A percentile compares a stretch with the other conserved stretches of the same genome.
These are phyloP conservation scores for Speoplatyrhinus poulsoni DNA, from an alignment of 2,113 vertebrate species.

Conservation along the genomic window DNA sequence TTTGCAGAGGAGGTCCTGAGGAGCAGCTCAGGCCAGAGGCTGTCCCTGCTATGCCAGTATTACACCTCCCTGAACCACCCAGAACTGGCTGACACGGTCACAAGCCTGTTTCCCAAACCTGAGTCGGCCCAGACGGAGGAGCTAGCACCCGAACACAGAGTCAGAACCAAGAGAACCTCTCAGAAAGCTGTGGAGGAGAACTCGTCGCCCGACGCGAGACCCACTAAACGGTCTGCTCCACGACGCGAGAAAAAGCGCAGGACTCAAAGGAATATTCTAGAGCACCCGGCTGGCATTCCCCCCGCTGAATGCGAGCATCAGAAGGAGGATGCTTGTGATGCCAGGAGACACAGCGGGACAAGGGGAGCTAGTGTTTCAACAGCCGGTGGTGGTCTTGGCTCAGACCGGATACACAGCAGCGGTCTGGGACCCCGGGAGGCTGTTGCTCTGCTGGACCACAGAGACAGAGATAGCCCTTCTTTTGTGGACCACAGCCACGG, in stretches of 20 bases:
- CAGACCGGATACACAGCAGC: slow-evolving; percentile 43
- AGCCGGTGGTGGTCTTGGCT: slow-evolving; percentile 55
- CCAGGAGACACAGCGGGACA: slow-evolving; percentile 58
- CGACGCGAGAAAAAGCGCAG: slow-evolving; percentile 36
- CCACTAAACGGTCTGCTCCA: not conserved
- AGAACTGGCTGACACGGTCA: slow-evolving; percentile 72
- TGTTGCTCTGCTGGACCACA: slow-evolving; percentile 37
- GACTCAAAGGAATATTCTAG: slow-evolving; percentile 37
- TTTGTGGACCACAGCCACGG: slow-evolving; percentile 41
- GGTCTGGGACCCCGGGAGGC: slow-evolving; percentile 53
- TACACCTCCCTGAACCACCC: slow-evolving; percentile 77
- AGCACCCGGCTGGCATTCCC: slow-evolving; percentile 34
- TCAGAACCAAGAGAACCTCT: slow-evolving; percentile 10
- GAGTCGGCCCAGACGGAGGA: slow-evolving; percentile 22
- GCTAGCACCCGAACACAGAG: slow-evolving; percentile 7
- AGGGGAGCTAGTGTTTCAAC: slow-evolving; percentile 58
- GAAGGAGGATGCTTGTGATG: slow-evolving; percentile 37
- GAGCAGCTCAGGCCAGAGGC: slow-evolving; percentile 79
- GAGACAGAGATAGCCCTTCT: slow-evolving; percentile 61
- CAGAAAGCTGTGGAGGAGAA: slow-evolving; percentile 7
- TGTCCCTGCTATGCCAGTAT: slow-evolving; percentile 81
- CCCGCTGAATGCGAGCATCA: slow-evolving; percentile 46
- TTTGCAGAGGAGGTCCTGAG: slow-evolving; percentile 79
- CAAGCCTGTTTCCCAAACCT: slow-evolving; percentile 59
- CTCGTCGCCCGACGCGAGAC: slow-evolving; percentile 7